phyloP scores from a whole-genome alignment of 1,140 invertebrate species.

The Pseudomyrmex dendroicus region DNA sequence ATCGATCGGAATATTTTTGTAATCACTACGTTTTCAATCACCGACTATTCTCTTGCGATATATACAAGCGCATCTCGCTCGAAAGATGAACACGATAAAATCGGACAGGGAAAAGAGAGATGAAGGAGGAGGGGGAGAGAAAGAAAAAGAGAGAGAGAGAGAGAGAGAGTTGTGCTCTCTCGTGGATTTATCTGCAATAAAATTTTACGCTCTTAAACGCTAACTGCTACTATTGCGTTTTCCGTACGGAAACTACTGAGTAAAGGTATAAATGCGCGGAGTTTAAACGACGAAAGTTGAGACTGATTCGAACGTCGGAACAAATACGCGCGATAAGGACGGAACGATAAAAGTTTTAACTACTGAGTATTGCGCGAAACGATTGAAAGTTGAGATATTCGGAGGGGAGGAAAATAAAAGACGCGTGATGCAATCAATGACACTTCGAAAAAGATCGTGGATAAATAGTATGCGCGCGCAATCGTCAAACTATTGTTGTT shows the following conservation, averaged over 20 bases:
- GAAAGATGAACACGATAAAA: too few relatives aligned
- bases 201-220: background rate
- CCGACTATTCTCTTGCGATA: too few relatives aligned
- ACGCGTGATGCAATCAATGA: background rate
- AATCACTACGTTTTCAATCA: too few relatives aligned
- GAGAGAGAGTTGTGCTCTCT: background rate
- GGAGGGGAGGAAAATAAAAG: background rate
- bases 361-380: slow-evolving; percentile 12
- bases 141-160: too few relatives aligned
- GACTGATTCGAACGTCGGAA: slow-evolving; percentile 66
- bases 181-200: slow-evolving; percentile 1
- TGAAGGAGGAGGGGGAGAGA: too few relatives aligned
- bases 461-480: too few relatives aligned
- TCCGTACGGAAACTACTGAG: background rate
- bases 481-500: too few relatives aligned
- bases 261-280: background rate
- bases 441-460: background rate
- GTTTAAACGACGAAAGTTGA: slow-evolving; percentile 68
- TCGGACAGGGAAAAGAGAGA: too few relatives aligned
- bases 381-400: slow-evolving; percentile 70
- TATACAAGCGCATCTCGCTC: too few relatives aligned
- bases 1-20: too few relatives aligned
- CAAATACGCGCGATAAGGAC: slow-evolving; percentile 71
- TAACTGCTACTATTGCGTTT: background rate
- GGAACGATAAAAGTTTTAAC: slow-evolving; percentile 73